phyloP scores from a whole-genome alignment of 2,888 invertebrate species.

The Atrina japonica region DNA sequence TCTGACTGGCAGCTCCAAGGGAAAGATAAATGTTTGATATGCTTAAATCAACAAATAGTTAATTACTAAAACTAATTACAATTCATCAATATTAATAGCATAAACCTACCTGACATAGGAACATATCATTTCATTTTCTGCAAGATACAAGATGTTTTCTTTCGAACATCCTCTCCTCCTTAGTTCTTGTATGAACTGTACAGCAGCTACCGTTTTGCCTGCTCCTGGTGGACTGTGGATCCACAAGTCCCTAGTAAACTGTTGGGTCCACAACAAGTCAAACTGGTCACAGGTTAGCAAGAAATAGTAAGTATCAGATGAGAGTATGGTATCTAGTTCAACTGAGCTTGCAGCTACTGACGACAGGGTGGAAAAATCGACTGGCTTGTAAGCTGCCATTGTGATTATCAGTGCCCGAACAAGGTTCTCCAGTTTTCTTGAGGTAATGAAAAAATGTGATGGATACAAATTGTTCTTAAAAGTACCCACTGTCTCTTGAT shows the following conservation, averaged over 20 bases:
- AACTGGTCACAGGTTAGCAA: slow-evolving; percentile 72
- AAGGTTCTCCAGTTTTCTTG: slow-evolving; percentile 56
- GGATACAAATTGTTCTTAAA: slow-evolving; percentile 57
- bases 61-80: too few relatives aligned
- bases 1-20: too few relatives aligned
- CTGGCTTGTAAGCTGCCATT: slow-evolving; percentile 64
- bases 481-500: slow-evolving; percentile 17
- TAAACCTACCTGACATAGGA: slow-evolving; percentile 67
- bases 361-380: slow-evolving; percentile 45
- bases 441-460: slow-evolving; percentile 54
- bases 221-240: slow-evolving; percentile 71
- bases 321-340: slow-evolving; percentile 39
- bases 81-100: too few relatives aligned
- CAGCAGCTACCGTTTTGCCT: slow-evolving; percentile 69
- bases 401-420: slow-evolving; percentile 61
- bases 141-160: slow-evolving; percentile 65
- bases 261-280: slow-evolving; percentile 68
- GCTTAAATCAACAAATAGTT: too few relatives aligned
- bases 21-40: too few relatives aligned
- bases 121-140: slow-evolving; percentile 70
- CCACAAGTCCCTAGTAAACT: slow-evolving; percentile 70
- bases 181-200: slow-evolving; percentile 67
- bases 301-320: slow-evolving; percentile 57
- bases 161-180: slow-evolving; percentile 56
- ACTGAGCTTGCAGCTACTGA: slow-evolving; percentile 2